Evolutionary conservation across 2,888 invertebrate species (phyloP).

Genomic region (Uloborus plumipes): DNA sequence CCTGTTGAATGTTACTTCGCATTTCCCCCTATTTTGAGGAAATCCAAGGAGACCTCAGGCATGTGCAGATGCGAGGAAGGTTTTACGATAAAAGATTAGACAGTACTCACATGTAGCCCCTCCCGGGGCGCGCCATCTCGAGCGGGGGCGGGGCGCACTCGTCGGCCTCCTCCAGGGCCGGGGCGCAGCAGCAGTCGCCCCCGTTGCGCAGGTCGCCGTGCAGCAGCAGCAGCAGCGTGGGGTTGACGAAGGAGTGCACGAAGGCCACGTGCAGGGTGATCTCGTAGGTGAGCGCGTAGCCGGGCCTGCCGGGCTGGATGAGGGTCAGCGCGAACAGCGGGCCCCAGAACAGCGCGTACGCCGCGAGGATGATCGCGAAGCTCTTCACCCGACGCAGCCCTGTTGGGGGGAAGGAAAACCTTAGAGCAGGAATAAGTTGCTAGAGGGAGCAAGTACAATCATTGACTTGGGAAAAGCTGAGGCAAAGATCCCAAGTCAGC

Average conservation of each 20-base stretch:
- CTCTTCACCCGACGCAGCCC: constrained; percentile 81
- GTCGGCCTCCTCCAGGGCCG: background rate
- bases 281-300: constrained; percentile 75
- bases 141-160: constrained; percentile 4
- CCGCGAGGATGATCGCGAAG: constrained; percentile 86
- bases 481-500: too few relatives aligned
- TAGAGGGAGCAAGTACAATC: too few relatives aligned
- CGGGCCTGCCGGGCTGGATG: constrained; percentile 69
- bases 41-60: too few relatives aligned
- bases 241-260: constrained; percentile 88
- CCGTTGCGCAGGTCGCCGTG: constrained; percentile 61
- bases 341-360: constrained; percentile 91
- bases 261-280: constrained; percentile 89
- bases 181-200: constrained; percentile 49
- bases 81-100: too few relatives aligned
- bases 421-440: too few relatives aligned
- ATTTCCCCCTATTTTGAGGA: too few relatives aligned
- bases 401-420: background rate
- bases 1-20: too few relatives aligned
- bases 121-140: constrained; percentile 53
- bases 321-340: constrained; percentile 89
- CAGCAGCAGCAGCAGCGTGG: constrained; percentile 81
- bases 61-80: too few relatives aligned
- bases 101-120: constrained; percentile 61
- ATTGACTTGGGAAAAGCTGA: too few relatives aligned